Evolutionary conservation across 1,140 invertebrate species (phyloP), one percentile per base, ranked within the genome.

Genomic region (Drosophila serrata): DNA sequence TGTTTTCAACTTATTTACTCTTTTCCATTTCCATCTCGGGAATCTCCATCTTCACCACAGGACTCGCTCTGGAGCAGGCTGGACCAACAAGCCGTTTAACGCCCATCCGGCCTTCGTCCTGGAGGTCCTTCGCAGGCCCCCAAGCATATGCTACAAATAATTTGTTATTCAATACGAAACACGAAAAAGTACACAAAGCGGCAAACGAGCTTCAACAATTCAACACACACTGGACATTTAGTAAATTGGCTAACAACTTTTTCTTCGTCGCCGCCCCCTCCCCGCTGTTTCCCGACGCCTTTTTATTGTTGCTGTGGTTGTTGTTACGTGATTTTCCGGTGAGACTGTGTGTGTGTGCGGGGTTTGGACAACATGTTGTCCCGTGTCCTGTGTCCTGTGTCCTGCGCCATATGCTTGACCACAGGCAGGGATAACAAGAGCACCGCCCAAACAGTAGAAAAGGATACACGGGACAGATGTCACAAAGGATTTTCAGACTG

Each of bases 161-260:
- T 87, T 87, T 87, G 82, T 87, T 87, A 87, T 87, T 87, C 82
- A 87, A 87, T 87, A 74, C 82, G 79, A 81, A 73, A 87, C 82
- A 86, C 82, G 62, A 79, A 78, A 87, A 87, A 82, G 82, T 75
- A 86, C 79, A 86, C 82, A 86, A 81, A 86, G 70, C 78, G 82
- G 82, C 75, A 87, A 87, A 87, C 82, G 75, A 87, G 82, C 79
- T 74, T 42, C 58, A 62, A 79, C 56, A 79, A 61, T 61, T 61
- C 63, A 61, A 69, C 65, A 67, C 60, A 80, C 55, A 78, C 70
- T 79, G 82, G 75, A 79, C 82, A 86, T 87, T 87, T 87, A 87
- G 42, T 82, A 87, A 87, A 87, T 87, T 87, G 82, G 82, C 82
- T 80, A 87, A 87, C 82, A 86, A 86, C 78, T 85, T 86, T 86